phyloP scores from a whole-genome alignment of 2,797 vertebrate genomes.

The Ctenopoma multispine region DNA sequence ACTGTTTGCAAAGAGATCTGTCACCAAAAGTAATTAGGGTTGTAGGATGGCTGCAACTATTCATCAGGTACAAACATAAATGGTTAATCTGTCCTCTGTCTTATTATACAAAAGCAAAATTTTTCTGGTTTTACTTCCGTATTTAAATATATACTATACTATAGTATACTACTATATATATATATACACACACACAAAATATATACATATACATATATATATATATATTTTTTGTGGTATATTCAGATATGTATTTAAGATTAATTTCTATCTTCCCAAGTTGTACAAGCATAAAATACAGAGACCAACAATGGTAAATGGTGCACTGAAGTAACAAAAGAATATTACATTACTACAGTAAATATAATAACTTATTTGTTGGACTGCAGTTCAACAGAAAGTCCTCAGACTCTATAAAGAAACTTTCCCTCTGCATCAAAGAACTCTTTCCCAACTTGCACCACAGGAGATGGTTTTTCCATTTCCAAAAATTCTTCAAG shows the following conservation, averaged over 20 bases:
- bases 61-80: neutral
- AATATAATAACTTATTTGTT: neutral
- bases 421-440: conserved; percentile 88
- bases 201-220: too few relatives aligned
- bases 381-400: conserved; percentile 1
- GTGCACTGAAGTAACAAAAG: too few relatives aligned
- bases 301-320: too few relatives aligned
- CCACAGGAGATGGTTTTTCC: conserved; percentile 65
- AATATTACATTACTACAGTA: too few relatives aligned
- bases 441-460: conserved; percentile 85
- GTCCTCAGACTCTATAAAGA: conserved; percentile 85
- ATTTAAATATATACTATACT: too few relatives aligned
- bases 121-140: neutral
- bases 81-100: neutral
- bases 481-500: conserved; percentile 68
- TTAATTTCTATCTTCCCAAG: too few relatives aligned
- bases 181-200: too few relatives aligned
- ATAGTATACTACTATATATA: too few relatives aligned
- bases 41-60: neutral
- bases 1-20: neutral
- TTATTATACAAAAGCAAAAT: neutral
- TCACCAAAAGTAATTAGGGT: neutral
- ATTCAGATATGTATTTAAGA: too few relatives aligned
- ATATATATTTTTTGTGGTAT: too few relatives aligned
- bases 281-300: too few relatives aligned